Base-by-base conservation (phyloP, 35 echinoderm and acorn worm genomes). In the Lytechinus pictus region DNA sequence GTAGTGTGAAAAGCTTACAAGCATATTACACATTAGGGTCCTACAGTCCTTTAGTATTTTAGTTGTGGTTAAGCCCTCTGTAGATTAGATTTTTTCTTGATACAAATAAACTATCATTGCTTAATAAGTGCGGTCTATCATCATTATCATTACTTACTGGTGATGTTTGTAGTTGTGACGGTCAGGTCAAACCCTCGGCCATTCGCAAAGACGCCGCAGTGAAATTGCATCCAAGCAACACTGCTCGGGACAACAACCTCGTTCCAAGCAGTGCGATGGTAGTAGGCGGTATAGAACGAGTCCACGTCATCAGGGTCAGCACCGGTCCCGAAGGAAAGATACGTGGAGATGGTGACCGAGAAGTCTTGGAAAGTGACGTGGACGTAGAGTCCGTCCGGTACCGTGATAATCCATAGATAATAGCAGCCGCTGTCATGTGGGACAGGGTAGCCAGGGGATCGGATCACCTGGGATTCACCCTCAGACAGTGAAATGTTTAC, bases 371-470 rank as follows among this genome's bases (percentile, higher is more conserved):
- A 93, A 54, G 57, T 27, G 16, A 93, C 13, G 54, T 57, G 92
- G 92, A 93, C 92, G 92, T 55, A 93, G 9, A 93, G 53, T 21
- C 92, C 92, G 27, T 93, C 92, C 21, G 92, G 92, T 4, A 93
- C 92, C 0, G 54, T 93, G 54, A 93, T 57, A 16, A 93, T 55
- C 92, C 92, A 93, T 13, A 93, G 92, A 24, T 93, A 93, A 54
- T 93, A 93, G 92, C 92, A 93, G 27, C 21, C 54, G 27, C 54
- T 53, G n/a, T 57, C 92, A n/a, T 93, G 92, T 54, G 27, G n/a
- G 5, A 9, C 24, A 4, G 92, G 92, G 54, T 93, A 93, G n/a
- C 53, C 54, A 16, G 92, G 92, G 0, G 88, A 90, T 27, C 9
- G n/a, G 28, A 90, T 90, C 52, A 52, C 28, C 33, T 21, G 88